Base-by-base conservation (phyloP, 2,888 invertebrate genomes). In the Cephus pulcher region DNA sequence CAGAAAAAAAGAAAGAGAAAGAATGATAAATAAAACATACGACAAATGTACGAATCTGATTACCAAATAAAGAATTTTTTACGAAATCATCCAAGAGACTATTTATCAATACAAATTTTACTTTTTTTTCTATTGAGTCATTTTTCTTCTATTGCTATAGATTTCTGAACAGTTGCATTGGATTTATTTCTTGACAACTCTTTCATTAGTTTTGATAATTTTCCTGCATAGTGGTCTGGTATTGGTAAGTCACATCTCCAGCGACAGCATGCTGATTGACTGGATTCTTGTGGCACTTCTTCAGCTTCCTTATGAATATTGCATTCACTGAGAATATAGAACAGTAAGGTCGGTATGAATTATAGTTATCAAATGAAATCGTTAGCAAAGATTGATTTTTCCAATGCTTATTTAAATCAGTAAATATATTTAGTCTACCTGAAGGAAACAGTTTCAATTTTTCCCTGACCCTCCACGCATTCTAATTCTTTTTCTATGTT, bases 31-130 rank as follows among this genome's bases (percentile, higher is more conserved):
- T 74, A n/a, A 37, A 82, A 84, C 78, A 78, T 82, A 80, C 78
- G 80, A 85, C 82, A 83, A 88, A 85, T 87, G 87, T 87, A 87
- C 85, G 85, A 88, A 78, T 78, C 81, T 84, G 82, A 87, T 82
- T 86, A 83, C 76, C 78, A 84, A 87, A 88, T 88, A 89, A 88
- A 88, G 78, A 86, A 86, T 86, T 89, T 88, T 88, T 83, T 85
- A 88, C 79, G 75, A 79, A 77, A 77, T 76, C 23, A 56, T 23
- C 9, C 23, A 56, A 56, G 23, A 56, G 56, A 56, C 23, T 40
- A 37, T 15, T 56, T 1, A 73, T 80, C 11, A 69, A 75, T 37
- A 71, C 71, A 76, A 78, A 0, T 12, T 4, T 68, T 79, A 40
- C 69, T 71, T 78, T 74, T 37, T 78, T 78, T 76, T 15, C 37